Evolutionary conservation across 2,113 vertebrate species (phyloP).

Genomic region (Solea solea): DNA sequence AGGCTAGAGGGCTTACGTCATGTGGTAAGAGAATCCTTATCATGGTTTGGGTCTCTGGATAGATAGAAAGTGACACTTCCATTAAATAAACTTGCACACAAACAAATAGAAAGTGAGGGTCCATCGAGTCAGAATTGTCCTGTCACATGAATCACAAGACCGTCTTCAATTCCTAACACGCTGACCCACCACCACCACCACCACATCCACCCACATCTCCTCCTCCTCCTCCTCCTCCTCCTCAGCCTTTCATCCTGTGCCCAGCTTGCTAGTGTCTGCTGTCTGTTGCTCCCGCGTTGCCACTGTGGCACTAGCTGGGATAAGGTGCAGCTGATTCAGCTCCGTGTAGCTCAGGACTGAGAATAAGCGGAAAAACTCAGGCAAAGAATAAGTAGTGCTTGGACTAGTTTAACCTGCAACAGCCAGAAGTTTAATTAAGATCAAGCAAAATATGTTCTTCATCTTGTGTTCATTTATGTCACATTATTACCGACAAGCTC

Average conservation of each 20-base stretch:
- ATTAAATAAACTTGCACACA: slow-evolving; percentile 33
- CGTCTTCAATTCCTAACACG: slow-evolving; percentile 34
- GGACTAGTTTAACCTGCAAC: slow-evolving; percentile 4
- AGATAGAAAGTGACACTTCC: slow-evolving; percentile 44
- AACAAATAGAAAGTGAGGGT: slow-evolving; percentile 23
- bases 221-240: slow-evolving; percentile 56
- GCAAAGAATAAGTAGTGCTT: slow-evolving; percentile 12
- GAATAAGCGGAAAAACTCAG: slow-evolving; percentile 22
- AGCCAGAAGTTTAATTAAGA: background rate
- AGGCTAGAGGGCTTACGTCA: slow-evolving; percentile 51
- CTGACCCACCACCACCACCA: slow-evolving; percentile 36
- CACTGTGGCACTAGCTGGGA: slow-evolving; percentile 45
- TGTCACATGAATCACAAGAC: slow-evolving; percentile 13
- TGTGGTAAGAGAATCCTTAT: slow-evolving; percentile 41
- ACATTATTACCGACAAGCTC: background rate
- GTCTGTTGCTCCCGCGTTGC: slow-evolving; percentile 29
- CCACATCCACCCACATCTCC: slow-evolving; percentile 29
- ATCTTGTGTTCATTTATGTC: background rate
- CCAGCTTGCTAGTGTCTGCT: slow-evolving; percentile 41
- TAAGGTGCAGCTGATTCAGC: slow-evolving; percentile 66
- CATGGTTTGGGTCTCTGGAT: slow-evolving; percentile 39
- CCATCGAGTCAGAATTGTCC: slow-evolving; percentile 9
- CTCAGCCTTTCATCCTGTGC: slow-evolving; percentile 54
- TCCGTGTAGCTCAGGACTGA: slow-evolving; percentile 21
- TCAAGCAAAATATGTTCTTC: background rate